phyloP scores from a whole-genome alignment of 2,113 vertebrate species.

The Mystacornis crossleyi region DNA sequence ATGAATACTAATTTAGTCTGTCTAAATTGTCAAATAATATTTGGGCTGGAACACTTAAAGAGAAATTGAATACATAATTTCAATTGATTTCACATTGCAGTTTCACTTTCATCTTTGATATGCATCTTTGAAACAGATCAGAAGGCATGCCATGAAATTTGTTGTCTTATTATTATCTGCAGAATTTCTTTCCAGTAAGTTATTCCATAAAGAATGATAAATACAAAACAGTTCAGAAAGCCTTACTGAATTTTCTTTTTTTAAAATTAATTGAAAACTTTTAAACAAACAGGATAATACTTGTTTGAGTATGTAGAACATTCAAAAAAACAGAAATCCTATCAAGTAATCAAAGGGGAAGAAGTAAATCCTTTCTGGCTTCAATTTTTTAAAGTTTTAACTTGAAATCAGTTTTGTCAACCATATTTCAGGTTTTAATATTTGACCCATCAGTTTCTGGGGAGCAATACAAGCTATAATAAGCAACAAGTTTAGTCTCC shows the following conservation, averaged over 20 bases:
- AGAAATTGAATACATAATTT: neutral
- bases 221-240: neutral
- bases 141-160: neutral
- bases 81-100: neutral
- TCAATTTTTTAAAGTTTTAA: neutral
- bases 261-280: neutral
- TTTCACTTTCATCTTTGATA: neutral
- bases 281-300: neutral
- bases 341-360: neutral
- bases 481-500: neutral
- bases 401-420: neutral
- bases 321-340: neutral
- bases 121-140: neutral
- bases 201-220: neutral
- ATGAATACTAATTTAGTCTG: neutral
- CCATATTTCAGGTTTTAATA: neutral
- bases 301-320: neutral
- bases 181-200: neutral
- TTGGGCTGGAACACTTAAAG: neutral
- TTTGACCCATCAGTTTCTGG: neutral
- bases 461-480: neutral
- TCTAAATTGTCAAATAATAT: neutral
- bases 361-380: neutral
- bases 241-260: neutral
- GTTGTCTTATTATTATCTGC: neutral